These are phyloP conservation scores for Acanthurus leucopareius DNA, from an alignment of 2,797 vertebrate genomes.

Conservation along the genomic window DNA sequence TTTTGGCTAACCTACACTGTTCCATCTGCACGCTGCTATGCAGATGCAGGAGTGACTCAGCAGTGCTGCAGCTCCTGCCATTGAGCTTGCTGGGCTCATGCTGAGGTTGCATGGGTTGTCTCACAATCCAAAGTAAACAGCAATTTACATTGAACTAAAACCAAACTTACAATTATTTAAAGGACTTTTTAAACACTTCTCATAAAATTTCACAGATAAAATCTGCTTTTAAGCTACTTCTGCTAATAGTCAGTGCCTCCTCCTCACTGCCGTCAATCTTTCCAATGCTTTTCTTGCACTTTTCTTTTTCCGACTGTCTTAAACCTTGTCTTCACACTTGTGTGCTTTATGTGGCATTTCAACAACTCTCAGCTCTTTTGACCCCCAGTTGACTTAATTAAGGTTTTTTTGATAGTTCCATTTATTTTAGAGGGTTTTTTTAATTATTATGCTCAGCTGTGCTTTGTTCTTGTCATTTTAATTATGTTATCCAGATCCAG, in stretches of 20 bases:
- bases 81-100: background rate
- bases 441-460: background rate
- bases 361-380: background rate
- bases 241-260: background rate
- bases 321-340: slow-evolving; percentile 14
- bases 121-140: slow-evolving; percentile 15
- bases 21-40: slow-evolving; percentile 29
- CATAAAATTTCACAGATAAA: slow-evolving; percentile 13
- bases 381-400: slow-evolving; percentile 8
- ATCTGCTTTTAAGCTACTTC: slow-evolving; percentile 10
- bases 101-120: slow-evolving; percentile 3
- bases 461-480: background rate
- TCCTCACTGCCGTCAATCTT: background rate
- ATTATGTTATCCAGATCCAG: background rate
- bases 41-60: slow-evolving; percentile 68
- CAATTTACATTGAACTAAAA: background rate
- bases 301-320: background rate
- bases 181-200: background rate
- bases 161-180: background rate
- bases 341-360: slow-evolving; percentile 34
- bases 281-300: background rate
- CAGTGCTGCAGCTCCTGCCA: slow-evolving; percentile 42
- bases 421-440: background rate
- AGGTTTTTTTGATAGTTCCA: background rate
- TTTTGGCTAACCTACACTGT: slow-evolving; percentile 26